Base-by-base conservation (phyloP, 2,888 invertebrate genomes). In the Eupithecia subumbrata region DNA sequence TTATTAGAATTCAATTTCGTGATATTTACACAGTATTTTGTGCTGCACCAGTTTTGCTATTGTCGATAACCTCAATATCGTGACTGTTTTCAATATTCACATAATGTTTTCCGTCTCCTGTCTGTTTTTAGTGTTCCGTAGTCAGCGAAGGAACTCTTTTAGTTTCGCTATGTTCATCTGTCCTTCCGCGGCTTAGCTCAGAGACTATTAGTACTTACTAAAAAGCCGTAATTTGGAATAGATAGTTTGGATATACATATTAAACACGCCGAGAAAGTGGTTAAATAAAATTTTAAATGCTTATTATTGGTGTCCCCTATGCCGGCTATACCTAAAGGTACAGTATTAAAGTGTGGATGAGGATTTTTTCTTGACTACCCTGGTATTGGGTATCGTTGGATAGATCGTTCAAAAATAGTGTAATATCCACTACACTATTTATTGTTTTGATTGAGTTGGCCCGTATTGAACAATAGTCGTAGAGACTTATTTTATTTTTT, bases 1-100 rank as follows among this genome's bases (percentile, higher is more conserved):
- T 83, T 85, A 87, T 87, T 88, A 82, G 85, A 86, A 88, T 89
- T 86, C 83, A 86, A 86, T 87, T 86, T 88, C 84, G 84, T 85
- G 85, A 83, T 89, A 87, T 87, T 87, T 88, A 85, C 84, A 76
- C 75, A 77, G 73, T 72, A 73, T 73, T 77, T 78, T 75, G 75
- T 74, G 67, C 80, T 80, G 78, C 72, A 74, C 73, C 71, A 79
- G 78, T 75, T 78, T 74, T 45, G 74, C 70, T 76, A 30, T 70
- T 63, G 43, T 48, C 71, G 77, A 75, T 76, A 80, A 73, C 71
- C 71, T 64, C 76, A 63, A 76, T 60, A 25, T 60, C 60, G 60
- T 25, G 60, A 25, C 25, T 22, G 69, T 43, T 77, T 74, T 66
- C 48, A 34, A 52, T 72, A 60, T 64, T 64, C 34, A 64, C 64